Conservation (phyloP, 2,113 vertebrate genomes). For the Prietella phreatophila region DNA sequence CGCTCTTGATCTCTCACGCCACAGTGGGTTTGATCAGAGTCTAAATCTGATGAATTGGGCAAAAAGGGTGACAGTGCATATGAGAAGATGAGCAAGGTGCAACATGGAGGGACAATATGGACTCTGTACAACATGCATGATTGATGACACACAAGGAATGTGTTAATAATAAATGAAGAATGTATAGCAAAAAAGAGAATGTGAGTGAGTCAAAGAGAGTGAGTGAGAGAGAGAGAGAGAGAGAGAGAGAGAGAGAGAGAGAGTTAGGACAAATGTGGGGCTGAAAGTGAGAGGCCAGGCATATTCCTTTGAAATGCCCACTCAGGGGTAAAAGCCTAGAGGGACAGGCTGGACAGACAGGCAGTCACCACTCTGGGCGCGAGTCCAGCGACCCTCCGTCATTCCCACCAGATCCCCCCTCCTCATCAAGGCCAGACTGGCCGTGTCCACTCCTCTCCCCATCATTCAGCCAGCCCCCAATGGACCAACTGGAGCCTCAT, state of each 20-base stretch:
- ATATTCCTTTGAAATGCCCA: constrained; percentile 78
- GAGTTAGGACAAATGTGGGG: constrained; percentile 59
- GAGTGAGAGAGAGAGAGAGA: constrained; percentile 56
- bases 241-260: constrained; percentile 57
- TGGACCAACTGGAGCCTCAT: constrained; percentile 69
- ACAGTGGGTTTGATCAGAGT: constrained; percentile 42
- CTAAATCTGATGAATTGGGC: constrained; percentile 40
- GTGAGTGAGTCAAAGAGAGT: constrained; percentile 67
- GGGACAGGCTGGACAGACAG: constrained; percentile 76
- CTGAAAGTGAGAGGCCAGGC: constrained; percentile 67
- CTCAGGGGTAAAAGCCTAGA: constrained; percentile 76
- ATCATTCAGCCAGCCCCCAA: constrained; percentile 73
- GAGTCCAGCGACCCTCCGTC: constrained; percentile 70
- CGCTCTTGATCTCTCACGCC: constrained; percentile 29
- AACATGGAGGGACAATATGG: constrained; percentile 25
- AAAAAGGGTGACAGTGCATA: constrained; percentile 41
- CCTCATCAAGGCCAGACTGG: constrained; percentile 67
- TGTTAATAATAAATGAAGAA: constrained; percentile 24
- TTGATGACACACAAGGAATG: neutral
- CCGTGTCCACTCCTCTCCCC: constrained; percentile 57
- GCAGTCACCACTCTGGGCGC: constrained; percentile 76
- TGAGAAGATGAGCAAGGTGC: constrained; percentile 38
- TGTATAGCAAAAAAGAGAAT: constrained; percentile 18
- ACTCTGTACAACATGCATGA: constrained; percentile 27
- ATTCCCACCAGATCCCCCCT: constrained; percentile 67